Evolutionary conservation across 2,888 invertebrate species (phyloP), one percentile per base, ranked within the genome.

Genomic region (Selenia dentaria): DNA sequence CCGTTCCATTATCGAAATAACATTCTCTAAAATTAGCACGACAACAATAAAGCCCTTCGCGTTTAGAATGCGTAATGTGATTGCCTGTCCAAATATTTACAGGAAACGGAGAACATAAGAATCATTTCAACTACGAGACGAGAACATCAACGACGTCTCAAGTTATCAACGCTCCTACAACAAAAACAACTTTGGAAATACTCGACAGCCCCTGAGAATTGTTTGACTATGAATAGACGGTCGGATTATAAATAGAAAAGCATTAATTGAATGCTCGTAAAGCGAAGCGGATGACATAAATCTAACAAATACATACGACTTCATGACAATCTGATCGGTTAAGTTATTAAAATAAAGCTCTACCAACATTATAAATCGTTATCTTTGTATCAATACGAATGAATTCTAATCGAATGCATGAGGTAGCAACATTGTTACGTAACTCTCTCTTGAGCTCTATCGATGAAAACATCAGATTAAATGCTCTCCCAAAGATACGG

Each of bases 221-320:
- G 54, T 52, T 56, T 20, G 29, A 46, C 50, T 56, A 54, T 54
- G 54, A 50, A 54, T 54, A 54, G 51, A 41, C 32, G 46, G 50
- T 35, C 18, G 54, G 54, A 59, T 57, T 51, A 56, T 55, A 63
- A 64, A 67, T 70, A 73, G 67, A 67, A 67, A 47, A 14, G 46
- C 67, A 53, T 70, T 72, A 70, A 74, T 70, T 63, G 67, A 43
- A 43, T 57, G 62, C 59, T 74, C 67, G 71, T 74, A 72, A 69
- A 62, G 56, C 57, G 51, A 60, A 65, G 61, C 78, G 77, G 74
- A 74, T 70, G 70, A 65, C 72, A 75, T 79, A 74, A 78, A 78
- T 79, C 74, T 71, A 46, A 60, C 24, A 40, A 61, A 56, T 62
- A 61, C 64, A 63, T 62, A 64, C 67, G 57, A 61, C 67, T 72